Evolutionary conservation across 2,888 invertebrate species (phyloP).

Genomic region (Cryptocephalus moraei): DNA sequence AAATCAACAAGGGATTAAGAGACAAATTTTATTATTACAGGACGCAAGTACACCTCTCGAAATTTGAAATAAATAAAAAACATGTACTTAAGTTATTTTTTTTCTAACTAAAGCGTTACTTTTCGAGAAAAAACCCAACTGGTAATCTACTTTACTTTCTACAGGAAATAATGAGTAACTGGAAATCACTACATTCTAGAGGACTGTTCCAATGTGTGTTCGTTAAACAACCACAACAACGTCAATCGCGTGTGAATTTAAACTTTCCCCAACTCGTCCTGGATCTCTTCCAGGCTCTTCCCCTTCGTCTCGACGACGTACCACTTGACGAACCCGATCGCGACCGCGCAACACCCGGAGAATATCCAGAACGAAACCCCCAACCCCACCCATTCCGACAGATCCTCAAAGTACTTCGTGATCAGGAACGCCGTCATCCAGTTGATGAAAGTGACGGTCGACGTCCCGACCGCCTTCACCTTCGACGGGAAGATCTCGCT

Average conservation of each 20-base stretch:
- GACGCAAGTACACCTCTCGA: no score
- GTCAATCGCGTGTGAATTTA: constrained; percentile 13
- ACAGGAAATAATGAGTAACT: background rate
- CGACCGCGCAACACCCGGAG: constrained; percentile 13
- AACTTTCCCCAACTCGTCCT: constrained; percentile 3
- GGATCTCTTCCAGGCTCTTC: constrained; percentile 9
- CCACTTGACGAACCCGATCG: constrained; percentile 14
- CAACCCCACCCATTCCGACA: constrained; percentile 15
- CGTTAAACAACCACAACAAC: background rate
- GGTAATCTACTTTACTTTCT: no score
- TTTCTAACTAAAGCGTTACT: no score
- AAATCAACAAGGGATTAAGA: no score
- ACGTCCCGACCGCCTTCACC: constrained; percentile 44
- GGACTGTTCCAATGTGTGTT: constrained; percentile 29
- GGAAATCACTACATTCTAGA: constrained; percentile 37
- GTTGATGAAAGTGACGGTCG: background rate
- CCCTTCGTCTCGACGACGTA: constrained; percentile 14
- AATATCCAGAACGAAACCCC: constrained; percentile 20
- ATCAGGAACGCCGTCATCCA: constrained; percentile 27
- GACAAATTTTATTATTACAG: no score
- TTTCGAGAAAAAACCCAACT: no score
- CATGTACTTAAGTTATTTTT: no score
- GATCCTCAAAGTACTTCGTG: constrained; percentile 17
- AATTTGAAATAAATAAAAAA: no score
- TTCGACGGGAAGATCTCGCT: constrained; percentile 72